Conservation (phyloP, 2,113 vertebrate genomes). For the Hystrix cristata region DNA sequence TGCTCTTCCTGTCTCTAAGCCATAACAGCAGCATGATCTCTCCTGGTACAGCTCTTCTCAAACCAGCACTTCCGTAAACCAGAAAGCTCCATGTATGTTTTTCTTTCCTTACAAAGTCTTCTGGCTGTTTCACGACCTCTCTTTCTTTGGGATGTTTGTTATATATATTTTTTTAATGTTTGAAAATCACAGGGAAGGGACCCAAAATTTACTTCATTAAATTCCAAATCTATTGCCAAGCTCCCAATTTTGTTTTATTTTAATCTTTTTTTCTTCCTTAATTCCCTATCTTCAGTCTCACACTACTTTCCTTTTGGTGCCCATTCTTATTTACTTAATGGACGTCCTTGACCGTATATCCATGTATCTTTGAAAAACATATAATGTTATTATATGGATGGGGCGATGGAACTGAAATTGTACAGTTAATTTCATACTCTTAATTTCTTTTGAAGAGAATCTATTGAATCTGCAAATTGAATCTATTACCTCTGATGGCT, state of each 20-base stretch:
- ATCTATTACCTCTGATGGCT: background rate
- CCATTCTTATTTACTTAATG: background rate
- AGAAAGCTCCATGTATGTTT: background rate
- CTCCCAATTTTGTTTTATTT: background rate
- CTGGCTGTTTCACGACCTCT: background rate
- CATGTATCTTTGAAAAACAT: conserved; percentile 3
- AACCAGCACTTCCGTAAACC: background rate
- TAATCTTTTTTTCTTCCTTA: background rate
- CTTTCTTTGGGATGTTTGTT: background rate
- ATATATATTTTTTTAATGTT: background rate
- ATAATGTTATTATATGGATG: background rate
- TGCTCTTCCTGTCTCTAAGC: background rate
- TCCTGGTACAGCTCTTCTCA: background rate
- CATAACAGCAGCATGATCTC: background rate
- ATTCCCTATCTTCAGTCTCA: background rate
- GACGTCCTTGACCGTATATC: background rate
- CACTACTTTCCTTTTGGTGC: background rate
- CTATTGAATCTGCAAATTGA: background rate
- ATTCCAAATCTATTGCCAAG: background rate
- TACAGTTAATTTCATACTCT: background rate
- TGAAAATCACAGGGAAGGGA: conserved; percentile 22
- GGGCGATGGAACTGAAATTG: background rate
- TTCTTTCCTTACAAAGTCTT: background rate
- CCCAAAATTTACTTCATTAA: background rate
- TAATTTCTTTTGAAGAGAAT: conserved; percentile 21